Conservation (phyloP, 2,113 vertebrate species). For the Andinoacara biseriatus region DNA sequence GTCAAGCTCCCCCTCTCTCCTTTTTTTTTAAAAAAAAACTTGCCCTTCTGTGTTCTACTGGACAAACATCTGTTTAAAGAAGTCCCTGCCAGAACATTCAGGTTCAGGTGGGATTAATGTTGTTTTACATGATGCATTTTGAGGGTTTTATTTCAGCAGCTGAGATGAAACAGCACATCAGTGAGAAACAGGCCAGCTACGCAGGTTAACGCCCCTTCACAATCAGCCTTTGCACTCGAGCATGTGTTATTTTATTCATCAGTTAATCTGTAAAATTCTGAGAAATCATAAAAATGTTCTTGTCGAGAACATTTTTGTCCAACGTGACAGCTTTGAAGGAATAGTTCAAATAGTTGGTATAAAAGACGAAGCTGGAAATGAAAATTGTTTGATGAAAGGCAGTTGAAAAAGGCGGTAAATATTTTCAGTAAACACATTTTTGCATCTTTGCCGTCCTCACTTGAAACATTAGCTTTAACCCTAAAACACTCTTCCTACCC, state of each 20-base stretch:
- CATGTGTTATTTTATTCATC: neutral
- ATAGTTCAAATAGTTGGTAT: neutral
- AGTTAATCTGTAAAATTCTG: neutral
- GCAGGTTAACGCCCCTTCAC: neutral
- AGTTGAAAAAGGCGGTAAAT: neutral
- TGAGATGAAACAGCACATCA: neutral
- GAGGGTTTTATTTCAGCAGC: neutral
- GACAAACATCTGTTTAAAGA: constrained; percentile 8
- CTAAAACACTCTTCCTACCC: neutral
- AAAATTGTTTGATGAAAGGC: neutral
- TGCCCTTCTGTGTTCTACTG: constrained; percentile 15
- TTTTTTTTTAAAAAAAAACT: constrained; percentile 2
- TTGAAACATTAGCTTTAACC: neutral
- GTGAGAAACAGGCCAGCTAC: neutral
- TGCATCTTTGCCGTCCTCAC: neutral
- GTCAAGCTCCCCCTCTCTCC: constrained; percentile 7
- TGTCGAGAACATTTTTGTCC: neutral
- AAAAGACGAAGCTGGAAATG: neutral
- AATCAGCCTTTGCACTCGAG: neutral
- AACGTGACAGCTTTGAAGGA: neutral
- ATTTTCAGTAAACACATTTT: neutral
- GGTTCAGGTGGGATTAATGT: neutral
- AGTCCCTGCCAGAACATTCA: neutral
- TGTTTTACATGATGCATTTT: constrained; percentile 2
- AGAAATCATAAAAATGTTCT: neutral